These are phyloP conservation scores for Drosophila neocordata DNA, from an alignment of 1,140 invertebrate species.

Conservation along the genomic window DNA sequence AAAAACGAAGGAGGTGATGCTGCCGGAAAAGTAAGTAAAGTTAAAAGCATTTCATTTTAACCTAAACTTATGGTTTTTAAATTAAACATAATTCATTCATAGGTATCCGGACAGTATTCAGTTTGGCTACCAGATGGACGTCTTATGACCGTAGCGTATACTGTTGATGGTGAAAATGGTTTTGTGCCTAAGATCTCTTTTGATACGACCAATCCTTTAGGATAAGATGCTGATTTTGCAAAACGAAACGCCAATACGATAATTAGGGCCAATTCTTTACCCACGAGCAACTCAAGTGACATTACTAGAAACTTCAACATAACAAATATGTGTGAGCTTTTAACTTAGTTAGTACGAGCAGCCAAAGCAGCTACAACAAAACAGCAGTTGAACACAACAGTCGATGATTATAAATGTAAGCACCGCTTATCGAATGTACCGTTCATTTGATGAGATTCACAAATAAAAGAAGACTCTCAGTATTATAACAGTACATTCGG, in stretches of 20 bases:
- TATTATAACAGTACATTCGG: background rate
- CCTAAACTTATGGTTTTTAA: background rate
- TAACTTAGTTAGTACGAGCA: constrained; percentile 12
- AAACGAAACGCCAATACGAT: constrained; percentile 18
- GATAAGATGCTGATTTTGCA: constrained; percentile 24
- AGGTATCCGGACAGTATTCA: constrained; percentile 85
- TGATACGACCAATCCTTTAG: constrained; percentile 84
- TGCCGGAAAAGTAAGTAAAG: constrained; percentile 83
- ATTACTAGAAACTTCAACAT: constrained; percentile 6
- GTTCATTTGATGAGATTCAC: background rate
- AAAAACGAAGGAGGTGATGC: constrained; percentile 86
- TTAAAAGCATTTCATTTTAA: background rate
- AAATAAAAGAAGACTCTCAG: too few relatives aligned
- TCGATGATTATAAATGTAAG: background rate
- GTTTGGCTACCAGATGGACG: constrained; percentile 87
- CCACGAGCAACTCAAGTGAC: constrained; percentile 13
- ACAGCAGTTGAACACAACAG: constrained; percentile 4
- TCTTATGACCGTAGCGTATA: constrained; percentile 88
- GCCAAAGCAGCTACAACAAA: constrained; percentile 17
- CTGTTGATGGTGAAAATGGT: constrained; percentile 87
- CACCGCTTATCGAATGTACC: background rate
- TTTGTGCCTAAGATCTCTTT: constrained; percentile 88
- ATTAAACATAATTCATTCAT: background rate
- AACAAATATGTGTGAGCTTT: constrained; percentile 14
- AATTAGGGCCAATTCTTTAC: constrained; percentile 6